Base-by-base conservation (phyloP, 2,113 vertebrate species). In the Prionailurus bengalensis region DNA sequence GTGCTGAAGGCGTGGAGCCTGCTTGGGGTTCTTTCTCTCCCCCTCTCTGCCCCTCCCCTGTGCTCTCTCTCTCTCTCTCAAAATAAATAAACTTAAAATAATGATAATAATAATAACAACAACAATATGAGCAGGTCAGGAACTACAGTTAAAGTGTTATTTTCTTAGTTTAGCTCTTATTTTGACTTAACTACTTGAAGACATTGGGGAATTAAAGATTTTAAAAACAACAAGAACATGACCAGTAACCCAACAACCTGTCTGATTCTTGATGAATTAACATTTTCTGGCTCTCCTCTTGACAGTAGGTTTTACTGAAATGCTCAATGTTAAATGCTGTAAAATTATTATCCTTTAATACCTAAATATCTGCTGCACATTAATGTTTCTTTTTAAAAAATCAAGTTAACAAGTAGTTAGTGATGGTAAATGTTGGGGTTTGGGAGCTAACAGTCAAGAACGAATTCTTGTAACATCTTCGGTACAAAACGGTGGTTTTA, bases 211-310 rank as follows among this genome's bases (percentile, higher is more conserved):
- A 85, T 25, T 66, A 39, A 93, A 91, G 65, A 45, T 79, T 92
- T 90, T 39, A 80, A 63, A 36, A 87, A 73, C 53, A 80, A n/a
- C 7, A 17, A 45, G 19, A 95, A 19, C 16, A 81, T 7, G 12
- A 65, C 23, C 42, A 31, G 23, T 39, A 68, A 19, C 21, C 79
- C 48, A n/a, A 39, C 31, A 53, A 53, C 29, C 33, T n/a, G 1
- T 71, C 39, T 94, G 61, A 31, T 87, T 97, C 33, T 94, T 27
- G 61, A 80, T 55, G 48, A 87, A 48, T 68, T 39, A 89, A 39
- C 7, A 82, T 15, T 7, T 53, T 85, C 29, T 66, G 33, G 8
- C 4, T 39, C 14, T 15, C 17, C 4, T 91, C 12, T 78, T 4
- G 68, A 27, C 9, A 29, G 6, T 5, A 63, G 13, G 25, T 12